phyloP scores from a whole-genome alignment of 2,797 vertebrate genomes.

The Anniella stebbinsi region DNA sequence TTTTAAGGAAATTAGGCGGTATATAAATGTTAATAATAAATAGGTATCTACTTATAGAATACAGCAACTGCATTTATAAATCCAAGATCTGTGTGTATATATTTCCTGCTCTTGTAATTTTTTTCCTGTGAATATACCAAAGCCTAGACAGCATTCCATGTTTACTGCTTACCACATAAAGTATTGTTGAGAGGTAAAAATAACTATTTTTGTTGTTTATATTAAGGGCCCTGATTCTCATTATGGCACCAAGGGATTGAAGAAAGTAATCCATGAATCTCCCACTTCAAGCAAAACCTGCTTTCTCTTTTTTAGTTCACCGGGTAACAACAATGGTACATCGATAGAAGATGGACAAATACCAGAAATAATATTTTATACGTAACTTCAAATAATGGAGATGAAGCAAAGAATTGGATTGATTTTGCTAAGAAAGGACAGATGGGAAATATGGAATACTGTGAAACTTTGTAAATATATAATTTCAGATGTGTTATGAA shows the following conservation, averaged over 20 bases:
- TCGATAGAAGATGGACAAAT: conserved; percentile 99
- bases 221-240: conserved; percentile 95
- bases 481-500: conserved; percentile 56
- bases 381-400: conserved; percentile 74
- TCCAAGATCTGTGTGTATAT: not conserved
- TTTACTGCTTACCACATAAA: not conserved
- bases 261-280: conserved; percentile 93
- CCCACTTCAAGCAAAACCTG: conserved; percentile 94
- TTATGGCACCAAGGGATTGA: conserved; percentile 96
- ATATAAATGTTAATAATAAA: not conserved
- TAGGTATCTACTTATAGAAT: not conserved
- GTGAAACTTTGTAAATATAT: conserved; percentile 59
- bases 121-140: not conserved
- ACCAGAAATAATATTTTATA: conserved; percentile 99
- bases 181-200: not conserved
- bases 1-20: not conserved
- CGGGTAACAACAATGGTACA: conserved; percentile 98
- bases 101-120: not conserved
- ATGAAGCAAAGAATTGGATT: conserved; percentile 27
- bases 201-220: conserved; percentile 37
- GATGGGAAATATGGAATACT: conserved; percentile 57
- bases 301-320: conserved; percentile 96
- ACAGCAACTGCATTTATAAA: not conserved
- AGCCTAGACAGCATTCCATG: not conserved
- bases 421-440: conserved; percentile 53